phyloP scores from a whole-genome alignment of 2,797 vertebrate genomes.

The Cyclopterus lumpus region DNA sequence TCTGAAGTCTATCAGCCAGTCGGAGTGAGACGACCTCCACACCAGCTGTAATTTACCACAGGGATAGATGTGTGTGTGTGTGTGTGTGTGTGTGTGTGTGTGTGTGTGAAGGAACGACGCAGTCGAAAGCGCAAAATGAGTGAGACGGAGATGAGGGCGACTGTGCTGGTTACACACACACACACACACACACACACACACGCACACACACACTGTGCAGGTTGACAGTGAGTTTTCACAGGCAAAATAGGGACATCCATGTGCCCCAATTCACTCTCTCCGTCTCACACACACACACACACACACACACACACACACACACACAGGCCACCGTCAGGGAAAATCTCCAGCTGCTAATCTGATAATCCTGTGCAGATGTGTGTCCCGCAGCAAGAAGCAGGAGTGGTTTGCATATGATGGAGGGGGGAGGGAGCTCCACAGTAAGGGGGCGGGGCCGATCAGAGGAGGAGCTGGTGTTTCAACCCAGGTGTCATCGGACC shows the following conservation, averaged over 20 bases:
- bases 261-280: conserved; percentile 54
- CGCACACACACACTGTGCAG: conserved; percentile 3
- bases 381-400: conserved; percentile 58
- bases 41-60: conserved; percentile 68
- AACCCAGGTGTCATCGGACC: neutral
- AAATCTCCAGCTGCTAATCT: conserved; percentile 81
- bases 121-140: conserved; percentile 37
- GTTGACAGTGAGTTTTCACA: conserved; percentile 26
- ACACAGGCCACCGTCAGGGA: conserved; percentile 54
- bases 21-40: conserved; percentile 71
- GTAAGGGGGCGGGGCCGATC: conserved; percentile 43
- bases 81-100: conserved; percentile 15
- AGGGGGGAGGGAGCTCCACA: conserved; percentile 9
- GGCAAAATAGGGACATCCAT: conserved; percentile 39
- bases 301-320: neutral
- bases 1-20: conserved; percentile 72
- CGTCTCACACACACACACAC: conserved; percentile 37
- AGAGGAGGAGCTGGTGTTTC: conserved; percentile 14
- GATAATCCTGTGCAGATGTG: conserved; percentile 84
- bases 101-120: conserved; percentile 23
- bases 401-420: conserved; percentile 27
- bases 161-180: neutral
- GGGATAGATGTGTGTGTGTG: conserved; percentile 34
- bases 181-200: too few relatives aligned
- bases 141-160: conserved; percentile 6